Base-by-base conservation (phyloP, 2,113 vertebrate genomes). In the Hippocampus mohnikei region DNA sequence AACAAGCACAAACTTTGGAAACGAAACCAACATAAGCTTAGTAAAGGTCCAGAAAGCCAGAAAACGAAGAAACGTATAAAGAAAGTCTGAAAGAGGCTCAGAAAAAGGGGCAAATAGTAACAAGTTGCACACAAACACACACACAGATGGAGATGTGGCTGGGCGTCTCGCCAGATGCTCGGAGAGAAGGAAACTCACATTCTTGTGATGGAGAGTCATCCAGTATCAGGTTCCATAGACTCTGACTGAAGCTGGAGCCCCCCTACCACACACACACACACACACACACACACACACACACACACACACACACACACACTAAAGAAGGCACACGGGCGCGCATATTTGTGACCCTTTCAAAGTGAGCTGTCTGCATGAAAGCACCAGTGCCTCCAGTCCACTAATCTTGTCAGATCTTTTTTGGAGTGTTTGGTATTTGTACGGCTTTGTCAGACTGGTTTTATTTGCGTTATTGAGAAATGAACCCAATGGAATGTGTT, bases 181-280 rank as follows among this genome's bases (percentile, higher is more conserved):
- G 50, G 71, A 91, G 95, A 95, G 95, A 94, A 85, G 92, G 93
- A 95, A 96, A 94, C 93, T 94, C 91, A 88, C 96, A 97, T 99
- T 98, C 96, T 96, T 95, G 91, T 93, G 94, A 95, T 94, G 93
- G 91, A 88, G 93, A 96, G 95, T 98, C 96, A 98, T 95, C 93
- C 93, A 93, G 89, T 96, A 97, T 98, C 95, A 95, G 94, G 95
- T 98, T 98, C 95, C 95, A 94, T 92, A 91, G 93, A 94, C 95
- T 94, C 93, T 95, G 94, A 94, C 94, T 94, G 92, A 90, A 93
- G 73, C 73, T 70, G 70, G 62, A 88, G 68, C 33, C 67, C 71
- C 72, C 83, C 90, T 91, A 67, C 52, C 60, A 75, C 66, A 64
- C 59, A 69, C 56, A 48, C 46, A 59, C 37, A 33, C 75, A 50